A percentile compares a stretch with the other conserved stretches of the same genome.
Evolutionary conservation across 2,113 vertebrate genomes (phyloP).

Genomic region (Bubalus kerabau): DNA sequence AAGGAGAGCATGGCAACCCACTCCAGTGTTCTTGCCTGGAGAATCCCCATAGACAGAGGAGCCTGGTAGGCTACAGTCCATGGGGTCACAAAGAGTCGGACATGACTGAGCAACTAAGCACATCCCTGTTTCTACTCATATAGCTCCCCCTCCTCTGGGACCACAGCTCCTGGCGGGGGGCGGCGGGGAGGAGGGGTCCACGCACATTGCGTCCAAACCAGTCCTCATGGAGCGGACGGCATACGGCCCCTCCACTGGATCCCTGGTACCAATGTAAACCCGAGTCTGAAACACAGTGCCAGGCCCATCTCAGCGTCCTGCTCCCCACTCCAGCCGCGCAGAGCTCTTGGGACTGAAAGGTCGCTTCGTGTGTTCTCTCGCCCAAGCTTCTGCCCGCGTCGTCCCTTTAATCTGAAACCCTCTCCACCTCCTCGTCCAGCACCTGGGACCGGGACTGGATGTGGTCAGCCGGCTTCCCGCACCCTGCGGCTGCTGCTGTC

Average conservation of each 20-base stretch:
- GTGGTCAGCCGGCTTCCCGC: not conserved
- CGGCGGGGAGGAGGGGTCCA: no score
- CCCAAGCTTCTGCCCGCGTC: not conserved
- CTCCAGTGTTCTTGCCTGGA: not conserved
- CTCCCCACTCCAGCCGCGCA: not conserved
- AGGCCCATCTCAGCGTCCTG: not conserved
- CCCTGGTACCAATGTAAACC: not conserved
- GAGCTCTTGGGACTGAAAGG: not conserved
- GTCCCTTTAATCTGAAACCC: not conserved
- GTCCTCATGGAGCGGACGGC: accelerated
- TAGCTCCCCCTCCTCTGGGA: no score
- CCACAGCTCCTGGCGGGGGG: not conserved
- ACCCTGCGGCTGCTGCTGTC: not conserved
- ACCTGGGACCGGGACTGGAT: not conserved
- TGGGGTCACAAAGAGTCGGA: not conserved
- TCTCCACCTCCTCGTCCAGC: not conserved
- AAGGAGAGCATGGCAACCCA: not conserved
- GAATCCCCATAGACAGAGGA: not conserved
- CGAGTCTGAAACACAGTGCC: not conserved
- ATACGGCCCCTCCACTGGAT: not conserved
- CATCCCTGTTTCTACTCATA: not conserved
- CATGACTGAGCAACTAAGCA: not conserved
- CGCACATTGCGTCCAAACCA: accelerated
- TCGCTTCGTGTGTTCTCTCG: accelerated
- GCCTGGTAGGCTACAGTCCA: not conserved